Base-by-base conservation (phyloP, 2,888 invertebrate species). In the Cataglyphis altisquamis region DNA sequence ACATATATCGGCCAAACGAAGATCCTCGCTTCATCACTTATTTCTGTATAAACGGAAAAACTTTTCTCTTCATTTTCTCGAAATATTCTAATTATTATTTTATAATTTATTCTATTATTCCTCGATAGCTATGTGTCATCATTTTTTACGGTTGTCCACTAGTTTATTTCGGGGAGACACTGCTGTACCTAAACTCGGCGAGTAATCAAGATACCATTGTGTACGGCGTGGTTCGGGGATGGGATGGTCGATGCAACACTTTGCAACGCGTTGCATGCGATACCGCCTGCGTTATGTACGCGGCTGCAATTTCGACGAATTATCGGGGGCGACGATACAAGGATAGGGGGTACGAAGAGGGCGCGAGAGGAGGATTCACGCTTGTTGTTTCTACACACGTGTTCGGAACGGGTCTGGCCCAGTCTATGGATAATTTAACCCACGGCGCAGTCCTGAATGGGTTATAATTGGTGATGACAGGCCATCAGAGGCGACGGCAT, bases 401-500 rank as follows among this genome's bases (percentile, higher is more conserved):
- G 77, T 77, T 80, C 73, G 36, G 63, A 63, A 70, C 60, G 66
- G 77, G 72, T 77, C 48, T 32, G 73, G 83, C 48, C 70, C 68
- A 77, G 89, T 90, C 92, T 90, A 91, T 90, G 92, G 93, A 92
- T 92, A 93, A 94, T 93, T 93, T 93, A 93, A 92, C 90, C 91
- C 91, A 88, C 87, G 88, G 88, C 88, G 67, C 25, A 29, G 83
- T 88, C 78, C 82, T 93, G 92, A 94, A 94, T 94, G 93, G 93
- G 90, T 93, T 93, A 92, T 94, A 93, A 94, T 94, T 93, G 93
- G 93, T 91, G 93, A 93, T 93, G 94, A 93, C 94, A 92, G 93
- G 87, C 90, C 91, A 91, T 93, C 92, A 91, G 52, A 52, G 82
- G 84, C 84, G 87, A 72, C 60, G 82, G 80, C 74, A 82, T 72